phyloP scores from a whole-genome alignment of 2,888 invertebrate genomes.

The Torymus auratus region DNA sequence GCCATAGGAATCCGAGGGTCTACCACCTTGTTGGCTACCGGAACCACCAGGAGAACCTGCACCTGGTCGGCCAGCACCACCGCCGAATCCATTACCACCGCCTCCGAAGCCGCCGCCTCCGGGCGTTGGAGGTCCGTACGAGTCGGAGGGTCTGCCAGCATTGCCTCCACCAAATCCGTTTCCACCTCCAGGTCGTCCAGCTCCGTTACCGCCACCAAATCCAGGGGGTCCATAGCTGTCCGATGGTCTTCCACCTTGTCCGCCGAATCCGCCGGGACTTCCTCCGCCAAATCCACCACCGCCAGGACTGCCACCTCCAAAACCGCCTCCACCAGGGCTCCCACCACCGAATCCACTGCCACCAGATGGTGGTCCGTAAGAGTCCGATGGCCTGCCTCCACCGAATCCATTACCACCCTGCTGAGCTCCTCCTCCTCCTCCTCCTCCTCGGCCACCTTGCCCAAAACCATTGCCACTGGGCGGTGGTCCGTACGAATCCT shows the following conservation, averaged over 20 bases:
- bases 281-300: conserved; percentile 26
- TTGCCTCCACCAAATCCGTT: conserved; percentile 60
- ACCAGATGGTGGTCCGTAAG: conserved; percentile 74
- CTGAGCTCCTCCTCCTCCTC: conserved; percentile 67
- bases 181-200: conserved; percentile 10
- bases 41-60: background rate
- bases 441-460: conserved; percentile 64
- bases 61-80: conserved; percentile 54
- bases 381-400: conserved; percentile 66
- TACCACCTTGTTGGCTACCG: conserved; percentile 31
- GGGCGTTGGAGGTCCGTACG: conserved; percentile 44
- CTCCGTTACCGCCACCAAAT: conserved; percentile 34
- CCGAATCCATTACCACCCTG: conserved; percentile 66
- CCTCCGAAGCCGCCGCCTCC: conserved; percentile 58
- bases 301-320: conserved; percentile 31
- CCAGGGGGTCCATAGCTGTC: conserved; percentile 61
- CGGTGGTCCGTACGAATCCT: conserved; percentile 72
- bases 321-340: conserved; percentile 63
- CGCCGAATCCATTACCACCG: conserved; percentile 55
- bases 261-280: conserved; percentile 16
- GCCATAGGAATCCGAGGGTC: conserved; percentile 57
- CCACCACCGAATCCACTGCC: conserved; percentile 16
- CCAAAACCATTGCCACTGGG: conserved; percentile 58
- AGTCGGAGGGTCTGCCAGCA: conserved; percentile 61
- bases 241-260: conserved; percentile 22